phyloP scores from a whole-genome alignment of 1,140 invertebrate species.

The Pogonognathellus flavescens region DNA sequence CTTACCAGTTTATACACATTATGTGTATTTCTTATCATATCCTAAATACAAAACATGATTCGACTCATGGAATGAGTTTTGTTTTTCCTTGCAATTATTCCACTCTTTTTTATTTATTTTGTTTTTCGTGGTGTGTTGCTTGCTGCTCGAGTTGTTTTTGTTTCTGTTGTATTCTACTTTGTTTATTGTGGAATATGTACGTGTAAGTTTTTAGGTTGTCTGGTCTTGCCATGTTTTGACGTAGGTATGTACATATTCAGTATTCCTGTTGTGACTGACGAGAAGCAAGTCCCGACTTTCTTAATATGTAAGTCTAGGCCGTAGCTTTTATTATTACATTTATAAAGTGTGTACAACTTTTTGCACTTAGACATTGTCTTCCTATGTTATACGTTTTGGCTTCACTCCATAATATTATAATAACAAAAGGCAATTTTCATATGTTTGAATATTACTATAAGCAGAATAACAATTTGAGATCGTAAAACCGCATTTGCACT shows the following conservation, averaged over 20 bases:
- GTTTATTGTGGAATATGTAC: not conserved
- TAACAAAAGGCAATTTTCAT: not conserved
- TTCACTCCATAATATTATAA: not conserved
- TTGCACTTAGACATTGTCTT: conserved; percentile 22
- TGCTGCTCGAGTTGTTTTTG: conserved; percentile 11
- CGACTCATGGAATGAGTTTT: conserved; percentile 16
- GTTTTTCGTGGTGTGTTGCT: not conserved
- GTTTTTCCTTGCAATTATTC: not conserved
- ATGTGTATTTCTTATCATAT: too few species aligned
- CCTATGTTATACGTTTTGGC: not conserved
- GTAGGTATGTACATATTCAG: too few species aligned
- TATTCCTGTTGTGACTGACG: not conserved
- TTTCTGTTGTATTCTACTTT: conserved; percentile 25
- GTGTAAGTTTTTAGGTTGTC: not conserved
- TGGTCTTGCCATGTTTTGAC: conserved; percentile 45
- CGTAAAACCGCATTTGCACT: too few species aligned
- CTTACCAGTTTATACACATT: too few species aligned
- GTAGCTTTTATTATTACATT: too few species aligned
- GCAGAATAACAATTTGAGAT: too few species aligned
- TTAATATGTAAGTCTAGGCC: not conserved
- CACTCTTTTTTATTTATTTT: not conserved
- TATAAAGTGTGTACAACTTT: not conserved
- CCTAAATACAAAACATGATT: not conserved
- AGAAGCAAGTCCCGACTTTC: conserved; percentile 1
- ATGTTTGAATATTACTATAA: not conserved